Evolutionary conservation across 2,113 vertebrate genomes (phyloP).

Genomic region (Stomatorhinus ivindoensis): DNA sequence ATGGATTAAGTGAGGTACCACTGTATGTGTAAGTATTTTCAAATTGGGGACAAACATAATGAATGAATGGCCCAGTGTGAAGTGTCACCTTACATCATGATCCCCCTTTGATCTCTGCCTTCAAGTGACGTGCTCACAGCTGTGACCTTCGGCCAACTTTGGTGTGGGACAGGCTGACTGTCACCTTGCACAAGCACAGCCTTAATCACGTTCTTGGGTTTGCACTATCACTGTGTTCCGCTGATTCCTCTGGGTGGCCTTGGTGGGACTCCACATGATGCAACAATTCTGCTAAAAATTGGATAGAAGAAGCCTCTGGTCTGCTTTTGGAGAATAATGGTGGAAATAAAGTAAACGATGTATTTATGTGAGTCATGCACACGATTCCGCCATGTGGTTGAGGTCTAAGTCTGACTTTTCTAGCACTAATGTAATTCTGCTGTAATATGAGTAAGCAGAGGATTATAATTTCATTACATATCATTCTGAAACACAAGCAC

Average conservation of each 20-base stretch:
- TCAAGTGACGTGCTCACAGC: conserved; percentile 16
- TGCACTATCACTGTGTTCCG: background rate
- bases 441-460: conserved; percentile 33
- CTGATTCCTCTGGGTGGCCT: background rate
- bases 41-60: background rate
- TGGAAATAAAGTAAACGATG: background rate
- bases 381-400: conserved; percentile 11
- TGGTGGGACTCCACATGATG: background rate
- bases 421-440: conserved; percentile 29
- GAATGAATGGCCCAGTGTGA: conserved; percentile 3
- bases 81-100: conserved; percentile 13
- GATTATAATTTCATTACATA: conserved; percentile 37
- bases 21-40: background rate
- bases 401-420: conserved; percentile 24
- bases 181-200: conserved; percentile 42
- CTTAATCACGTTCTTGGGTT: background rate
- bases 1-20: too few species aligned
- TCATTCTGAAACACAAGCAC: conserved; percentile 41
- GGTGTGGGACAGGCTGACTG: conserved; percentile 36
- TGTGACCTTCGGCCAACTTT: conserved; percentile 40
- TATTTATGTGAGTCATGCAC: conserved; percentile 18
- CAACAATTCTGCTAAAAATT: conserved; percentile 21
- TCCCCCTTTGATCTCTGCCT: conserved; percentile 17
- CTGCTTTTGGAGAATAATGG: conserved; percentile 14
- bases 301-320: background rate